phyloP scores from a whole-genome alignment of 2,888 invertebrate species.

The Harmothoe impar region DNA sequence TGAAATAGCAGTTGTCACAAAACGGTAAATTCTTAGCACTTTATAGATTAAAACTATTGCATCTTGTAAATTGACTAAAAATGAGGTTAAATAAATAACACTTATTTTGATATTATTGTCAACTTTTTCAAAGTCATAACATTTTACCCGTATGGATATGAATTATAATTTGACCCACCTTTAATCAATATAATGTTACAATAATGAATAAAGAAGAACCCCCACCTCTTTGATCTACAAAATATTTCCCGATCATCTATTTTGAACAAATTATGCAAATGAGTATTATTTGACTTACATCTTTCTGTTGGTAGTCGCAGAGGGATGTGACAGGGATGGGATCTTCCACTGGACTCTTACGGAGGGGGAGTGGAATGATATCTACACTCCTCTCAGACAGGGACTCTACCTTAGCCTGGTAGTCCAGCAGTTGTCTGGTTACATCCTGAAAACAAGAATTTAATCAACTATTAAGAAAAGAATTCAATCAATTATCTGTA shows the following conservation, averaged over 20 bases:
- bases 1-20: conserved; percentile 66
- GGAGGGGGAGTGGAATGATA: conserved; percentile 94
- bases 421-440: conserved; percentile 93
- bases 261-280: too few relatives aligned
- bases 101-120: too few relatives aligned
- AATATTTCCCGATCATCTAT: too few relatives aligned
- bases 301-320: conserved; percentile 95
- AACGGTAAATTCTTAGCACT: background rate
- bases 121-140: too few relatives aligned
- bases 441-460: conserved; percentile 89
- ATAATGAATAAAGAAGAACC: too few relatives aligned
- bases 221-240: too few relatives aligned
- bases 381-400: conserved; percentile 91
- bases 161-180: too few relatives aligned
- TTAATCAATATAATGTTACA: too few relatives aligned
- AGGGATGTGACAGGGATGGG: conserved; percentile 94
- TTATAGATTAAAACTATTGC: background rate
- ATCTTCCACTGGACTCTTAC: conserved; percentile 92
- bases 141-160: too few relatives aligned
- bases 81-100: too few relatives aligned
- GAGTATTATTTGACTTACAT: conserved; percentile 85
- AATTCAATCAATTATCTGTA: background rate
- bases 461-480: background rate
- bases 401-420: conserved; percentile 92
- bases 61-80: too few relatives aligned